phyloP scores from a whole-genome alignment of 2,888 invertebrate genomes.

The Tipula lateralis region DNA sequence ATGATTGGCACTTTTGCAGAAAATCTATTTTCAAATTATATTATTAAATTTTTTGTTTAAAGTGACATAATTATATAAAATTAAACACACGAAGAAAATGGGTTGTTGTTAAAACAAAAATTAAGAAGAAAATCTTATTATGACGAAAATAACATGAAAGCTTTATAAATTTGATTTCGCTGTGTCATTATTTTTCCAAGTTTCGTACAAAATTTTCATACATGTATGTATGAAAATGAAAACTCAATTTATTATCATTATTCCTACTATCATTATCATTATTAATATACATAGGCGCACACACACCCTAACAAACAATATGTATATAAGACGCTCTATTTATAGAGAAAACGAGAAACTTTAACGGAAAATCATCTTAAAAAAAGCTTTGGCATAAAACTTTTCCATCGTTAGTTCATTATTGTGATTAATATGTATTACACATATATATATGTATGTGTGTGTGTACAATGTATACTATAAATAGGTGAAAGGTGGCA shows the following conservation, averaged over 20 bases:
- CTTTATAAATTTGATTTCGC: slow-evolving; percentile 24
- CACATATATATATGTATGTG: background rate
- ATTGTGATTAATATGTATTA: slow-evolving; percentile 14
- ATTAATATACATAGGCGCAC: background rate
- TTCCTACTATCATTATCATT: slow-evolving; percentile 14
- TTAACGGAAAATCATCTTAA: slow-evolving; percentile 6
- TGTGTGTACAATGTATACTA: background rate
- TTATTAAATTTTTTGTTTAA: background rate
- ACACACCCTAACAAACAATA: background rate
- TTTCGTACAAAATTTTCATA: background rate
- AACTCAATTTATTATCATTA: slow-evolving; percentile 24
- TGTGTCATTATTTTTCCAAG: background rate
- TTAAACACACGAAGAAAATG: background rate
- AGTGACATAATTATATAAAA: background rate
- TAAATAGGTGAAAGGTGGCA: slow-evolving; percentile 4
- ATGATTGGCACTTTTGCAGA: too few relatives aligned
- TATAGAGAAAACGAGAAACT: background rate
- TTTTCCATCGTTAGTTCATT: slow-evolving; percentile 24
- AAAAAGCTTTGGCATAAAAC: slow-evolving; percentile 12
- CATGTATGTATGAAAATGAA: background rate
- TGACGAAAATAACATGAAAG: slow-evolving; percentile 13
- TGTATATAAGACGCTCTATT: background rate
- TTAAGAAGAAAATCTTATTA: slow-evolving; percentile 15
- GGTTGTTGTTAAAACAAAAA: background rate
- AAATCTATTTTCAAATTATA: background rate